Percentiles rank a stretch among this genome's conserved stretches.
Conservation (phyloP, 2,888 invertebrate species). For the Octodonta nipae region DNA sequence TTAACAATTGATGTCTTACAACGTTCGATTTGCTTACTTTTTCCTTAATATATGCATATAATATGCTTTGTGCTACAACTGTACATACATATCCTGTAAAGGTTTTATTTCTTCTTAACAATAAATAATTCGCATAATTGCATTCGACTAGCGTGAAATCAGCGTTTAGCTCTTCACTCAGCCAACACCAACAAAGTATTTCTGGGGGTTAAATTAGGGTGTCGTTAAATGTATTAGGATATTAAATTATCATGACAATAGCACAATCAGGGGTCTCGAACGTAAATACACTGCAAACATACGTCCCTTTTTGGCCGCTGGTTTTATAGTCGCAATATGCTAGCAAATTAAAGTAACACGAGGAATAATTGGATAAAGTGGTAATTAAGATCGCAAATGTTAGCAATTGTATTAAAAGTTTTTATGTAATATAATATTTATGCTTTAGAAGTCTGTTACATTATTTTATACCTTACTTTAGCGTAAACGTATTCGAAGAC, state of each 20-base stretch:
- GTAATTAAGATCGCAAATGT: too few relatives aligned
- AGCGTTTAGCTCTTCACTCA: not conserved
- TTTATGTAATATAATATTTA: too few relatives aligned
- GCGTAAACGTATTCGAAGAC: too few relatives aligned
- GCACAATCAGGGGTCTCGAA: constrained; percentile 35
- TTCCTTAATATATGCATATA: too few relatives aligned
- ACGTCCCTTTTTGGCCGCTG: constrained; percentile 37
- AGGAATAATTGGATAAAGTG: constrained; percentile 34
- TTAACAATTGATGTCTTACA: too few relatives aligned
- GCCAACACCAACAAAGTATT: not conserved
- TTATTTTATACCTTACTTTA: too few relatives aligned
- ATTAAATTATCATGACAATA: constrained; percentile 41
- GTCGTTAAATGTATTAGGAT: constrained; percentile 39
- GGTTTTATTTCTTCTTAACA: too few relatives aligned
- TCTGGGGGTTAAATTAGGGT: constrained; percentile 33
- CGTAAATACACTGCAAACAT: constrained; percentile 39
- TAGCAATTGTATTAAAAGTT: too few relatives aligned
- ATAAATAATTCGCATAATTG: constrained; percentile 1
- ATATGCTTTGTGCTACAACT: too few relatives aligned
- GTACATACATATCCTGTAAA: too few relatives aligned
- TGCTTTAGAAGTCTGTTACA: too few relatives aligned
- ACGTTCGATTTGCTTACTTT: too few relatives aligned
- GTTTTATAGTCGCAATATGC: constrained; percentile 37
- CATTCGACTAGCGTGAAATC: constrained; percentile 1
- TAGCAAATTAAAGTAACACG: constrained; percentile 31